Conservation (phyloP, 2,113 vertebrate species). For the Indri indri region DNA sequence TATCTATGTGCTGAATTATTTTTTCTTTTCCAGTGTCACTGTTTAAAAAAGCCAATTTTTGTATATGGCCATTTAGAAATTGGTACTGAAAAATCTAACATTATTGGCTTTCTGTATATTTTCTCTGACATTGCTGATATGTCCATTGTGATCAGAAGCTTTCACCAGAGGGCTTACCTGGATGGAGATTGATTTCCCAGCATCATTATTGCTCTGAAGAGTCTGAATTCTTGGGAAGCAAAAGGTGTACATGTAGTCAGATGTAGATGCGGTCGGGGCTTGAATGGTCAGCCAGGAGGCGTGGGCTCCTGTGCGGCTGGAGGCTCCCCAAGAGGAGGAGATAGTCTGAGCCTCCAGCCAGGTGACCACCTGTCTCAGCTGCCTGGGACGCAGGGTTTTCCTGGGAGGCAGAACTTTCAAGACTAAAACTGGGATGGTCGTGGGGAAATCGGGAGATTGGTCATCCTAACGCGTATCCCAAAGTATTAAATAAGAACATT, state of each 20-base stretch:
- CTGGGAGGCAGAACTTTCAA: not conserved
- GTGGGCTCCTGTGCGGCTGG: not conserved
- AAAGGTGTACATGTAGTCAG: not conserved
- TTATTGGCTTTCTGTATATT: not conserved
- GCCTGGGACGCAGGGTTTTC: not conserved
- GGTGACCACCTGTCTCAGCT: not conserved
- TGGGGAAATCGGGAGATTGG: not conserved
- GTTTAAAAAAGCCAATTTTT: conserved; percentile 4
- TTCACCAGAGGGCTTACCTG: not conserved
- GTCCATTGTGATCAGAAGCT: not conserved
- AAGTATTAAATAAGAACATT: not conserved
- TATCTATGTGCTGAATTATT: not conserved
- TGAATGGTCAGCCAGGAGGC: not conserved
- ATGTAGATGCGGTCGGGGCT: not conserved
- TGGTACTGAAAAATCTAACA: not conserved
- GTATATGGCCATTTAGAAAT: not conserved
- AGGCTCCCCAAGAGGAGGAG: not conserved
- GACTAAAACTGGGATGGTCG: not conserved
- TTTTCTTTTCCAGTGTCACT: not conserved
- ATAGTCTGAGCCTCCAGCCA: not conserved
- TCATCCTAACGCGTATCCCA: not conserved
- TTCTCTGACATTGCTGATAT: not conserved
- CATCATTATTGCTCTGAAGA: not conserved
- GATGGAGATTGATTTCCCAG: not conserved
- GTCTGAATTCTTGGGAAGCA: not conserved